A percentile compares a stretch with the other conserved stretches of the same genome.
phyloP scores from a whole-genome alignment of 1,140 invertebrate genomes.

The Tribolium castaneum region DNA sequence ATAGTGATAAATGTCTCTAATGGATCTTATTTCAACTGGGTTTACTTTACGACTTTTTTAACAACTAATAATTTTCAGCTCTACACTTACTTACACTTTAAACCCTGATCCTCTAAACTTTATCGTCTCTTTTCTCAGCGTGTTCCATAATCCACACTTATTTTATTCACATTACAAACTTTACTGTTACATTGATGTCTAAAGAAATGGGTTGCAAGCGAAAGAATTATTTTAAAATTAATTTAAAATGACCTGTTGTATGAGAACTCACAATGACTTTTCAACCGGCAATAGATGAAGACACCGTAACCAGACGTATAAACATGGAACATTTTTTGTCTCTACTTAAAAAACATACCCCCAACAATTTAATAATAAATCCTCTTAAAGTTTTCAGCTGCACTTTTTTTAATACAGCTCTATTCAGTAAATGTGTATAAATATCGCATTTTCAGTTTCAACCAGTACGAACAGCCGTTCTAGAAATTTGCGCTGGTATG shows the following conservation, averaged over 20 bases:
- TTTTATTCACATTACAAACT: not conserved
- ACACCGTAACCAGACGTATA: too few species aligned
- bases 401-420: not conserved
- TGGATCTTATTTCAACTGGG: not conserved
- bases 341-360: too few species aligned
- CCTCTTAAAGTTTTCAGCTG: not conserved
- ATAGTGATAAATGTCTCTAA: not conserved
- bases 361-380: too few species aligned
- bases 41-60: not conserved
- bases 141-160: not conserved
- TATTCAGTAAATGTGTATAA: not conserved
- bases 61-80: not conserved
- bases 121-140: not conserved
- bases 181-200: not conserved
- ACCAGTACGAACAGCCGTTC: not conserved
- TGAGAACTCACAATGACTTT: too few species aligned
- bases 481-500: slow-evolving; percentile 8
- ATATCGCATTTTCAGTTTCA: not conserved
- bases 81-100: not conserved
- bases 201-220: not conserved
- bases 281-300: too few species aligned
- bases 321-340: too few species aligned
- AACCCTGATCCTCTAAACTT: not conserved
- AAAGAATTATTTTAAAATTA: too few species aligned
- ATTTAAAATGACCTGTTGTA: too few species aligned